phyloP scores from a whole-genome alignment of 2,797 vertebrate species.

The Lacerta bilineata region DNA sequence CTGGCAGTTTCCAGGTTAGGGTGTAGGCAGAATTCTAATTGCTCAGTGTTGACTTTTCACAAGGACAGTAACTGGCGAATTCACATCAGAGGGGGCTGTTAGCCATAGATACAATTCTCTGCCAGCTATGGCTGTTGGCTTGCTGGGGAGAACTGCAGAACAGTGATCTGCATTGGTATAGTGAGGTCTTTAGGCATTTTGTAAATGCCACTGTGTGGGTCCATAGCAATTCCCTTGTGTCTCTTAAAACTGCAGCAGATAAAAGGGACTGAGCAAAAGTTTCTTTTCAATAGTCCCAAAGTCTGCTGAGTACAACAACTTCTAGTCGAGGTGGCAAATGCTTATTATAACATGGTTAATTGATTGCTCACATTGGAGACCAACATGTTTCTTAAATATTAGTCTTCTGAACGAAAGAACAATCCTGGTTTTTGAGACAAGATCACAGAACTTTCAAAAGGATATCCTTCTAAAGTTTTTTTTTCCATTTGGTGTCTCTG shows the following conservation, averaged over 20 bases:
- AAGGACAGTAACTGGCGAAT: not conserved
- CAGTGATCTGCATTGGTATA: not conserved
- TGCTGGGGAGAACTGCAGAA: not conserved
- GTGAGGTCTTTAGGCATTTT: not conserved
- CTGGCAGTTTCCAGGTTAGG: not conserved
- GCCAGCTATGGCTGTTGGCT: not conserved
- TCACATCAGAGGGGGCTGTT: not conserved
- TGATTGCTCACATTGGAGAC: not conserved
- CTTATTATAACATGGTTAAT: constrained; percentile 1
- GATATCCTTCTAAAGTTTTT: not conserved
- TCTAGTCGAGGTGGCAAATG: not conserved
- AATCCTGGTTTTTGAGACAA: not conserved
- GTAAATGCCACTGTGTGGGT: not conserved
- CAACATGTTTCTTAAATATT: not conserved
- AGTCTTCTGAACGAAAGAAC: not conserved
- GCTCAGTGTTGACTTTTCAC: not conserved
- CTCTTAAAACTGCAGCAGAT: not conserved
- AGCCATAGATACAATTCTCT: constrained; percentile 13
- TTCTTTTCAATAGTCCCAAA: not conserved
- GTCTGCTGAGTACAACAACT: not conserved
- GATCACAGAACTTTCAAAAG: not conserved
- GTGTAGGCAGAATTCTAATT: not conserved
- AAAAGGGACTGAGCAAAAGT: constrained; percentile 12
- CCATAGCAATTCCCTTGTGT: not conserved
- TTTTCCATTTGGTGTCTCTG: not conserved